phyloP scores from a whole-genome alignment of 2,797 vertebrate species.

The Schizopygopsis malacanthus region DNA sequence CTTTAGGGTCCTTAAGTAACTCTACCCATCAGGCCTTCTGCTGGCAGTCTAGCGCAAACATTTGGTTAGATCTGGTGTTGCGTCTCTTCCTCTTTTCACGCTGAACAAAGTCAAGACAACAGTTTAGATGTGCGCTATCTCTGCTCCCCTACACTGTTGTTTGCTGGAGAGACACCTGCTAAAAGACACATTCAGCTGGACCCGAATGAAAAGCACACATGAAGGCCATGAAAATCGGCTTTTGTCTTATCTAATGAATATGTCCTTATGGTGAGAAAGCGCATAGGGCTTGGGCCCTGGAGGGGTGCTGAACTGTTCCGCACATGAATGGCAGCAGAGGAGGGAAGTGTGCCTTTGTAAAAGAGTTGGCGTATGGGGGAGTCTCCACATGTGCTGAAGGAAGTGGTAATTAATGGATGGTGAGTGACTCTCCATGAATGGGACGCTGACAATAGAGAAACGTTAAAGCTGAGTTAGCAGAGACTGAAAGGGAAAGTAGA shows the following conservation, averaged over 20 bases:
- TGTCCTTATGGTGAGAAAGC: conserved; percentile 82
- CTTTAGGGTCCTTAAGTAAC: neutral
- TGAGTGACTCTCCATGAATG: conserved; percentile 84
- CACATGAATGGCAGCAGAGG: conserved; percentile 81
- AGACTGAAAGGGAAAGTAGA: neutral
- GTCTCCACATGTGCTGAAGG: conserved; percentile 76
- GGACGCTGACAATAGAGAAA: conserved; percentile 77
- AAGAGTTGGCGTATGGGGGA: conserved; percentile 75
- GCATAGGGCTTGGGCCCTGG: conserved; percentile 59
- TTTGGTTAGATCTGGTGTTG: conserved; percentile 21
- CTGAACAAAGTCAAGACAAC: conserved; percentile 31
- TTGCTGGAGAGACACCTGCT: conserved; percentile 76
- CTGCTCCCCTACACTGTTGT: neutral
- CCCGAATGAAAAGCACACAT: conserved; percentile 82
- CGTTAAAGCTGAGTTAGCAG: conserved; percentile 78
- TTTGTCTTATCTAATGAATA: conserved; percentile 80
- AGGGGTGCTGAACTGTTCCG: conserved; percentile 75
- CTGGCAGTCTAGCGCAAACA: conserved; percentile 31
- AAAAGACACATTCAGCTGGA: conserved; percentile 84
- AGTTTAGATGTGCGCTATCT: conserved; percentile 23
- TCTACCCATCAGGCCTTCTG: conserved; percentile 35
- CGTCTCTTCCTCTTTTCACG: conserved; percentile 12
- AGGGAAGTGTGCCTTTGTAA: conserved; percentile 84
- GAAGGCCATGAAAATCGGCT: conserved; percentile 77
- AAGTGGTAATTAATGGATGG: conserved; percentile 86